A percentile compares a stretch with the other conserved stretches of the same genome.
Evolutionary conservation across 2,113 vertebrate genomes (phyloP).

Genomic region (Vanacampus margaritifer): DNA sequence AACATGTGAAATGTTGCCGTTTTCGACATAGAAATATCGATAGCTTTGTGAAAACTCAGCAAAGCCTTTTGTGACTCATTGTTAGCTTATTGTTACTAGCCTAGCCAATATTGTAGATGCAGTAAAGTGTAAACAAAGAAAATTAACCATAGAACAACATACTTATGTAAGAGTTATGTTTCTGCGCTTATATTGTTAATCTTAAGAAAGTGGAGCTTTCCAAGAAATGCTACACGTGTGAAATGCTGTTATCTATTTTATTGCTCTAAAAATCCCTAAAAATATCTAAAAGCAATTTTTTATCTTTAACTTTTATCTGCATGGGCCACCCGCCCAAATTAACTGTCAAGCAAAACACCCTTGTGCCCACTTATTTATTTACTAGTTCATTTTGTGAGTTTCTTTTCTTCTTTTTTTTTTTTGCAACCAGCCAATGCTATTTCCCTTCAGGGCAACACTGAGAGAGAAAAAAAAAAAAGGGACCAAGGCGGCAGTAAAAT

Average conservation of each 20-base stretch:
- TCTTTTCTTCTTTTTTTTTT: background rate
- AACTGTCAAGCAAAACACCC: conserved; percentile 17
- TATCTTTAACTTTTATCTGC: conserved; percentile 1
- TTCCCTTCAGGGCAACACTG: conserved; percentile 33
- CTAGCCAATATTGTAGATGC: too few species aligned
- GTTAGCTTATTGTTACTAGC: too few species aligned
- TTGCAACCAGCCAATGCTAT: conserved; percentile 26
- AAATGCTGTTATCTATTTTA: background rate
- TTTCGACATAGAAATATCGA: too few species aligned
- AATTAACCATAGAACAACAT: too few species aligned
- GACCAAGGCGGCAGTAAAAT: conserved; percentile 25
- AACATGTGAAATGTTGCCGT: too few species aligned
- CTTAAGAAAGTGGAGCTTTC: background rate
- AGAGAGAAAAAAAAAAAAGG: background rate
- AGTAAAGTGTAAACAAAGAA: too few species aligned
- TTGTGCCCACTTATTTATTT: conserved; percentile 42
- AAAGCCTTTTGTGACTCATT: too few species aligned
- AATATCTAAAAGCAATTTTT: background rate
- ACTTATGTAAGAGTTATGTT: background rate
- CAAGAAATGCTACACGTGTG: background rate
- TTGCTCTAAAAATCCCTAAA: background rate
- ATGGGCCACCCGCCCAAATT: conserved; percentile 3
- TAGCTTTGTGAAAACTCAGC: too few species aligned
- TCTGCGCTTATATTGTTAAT: background rate
- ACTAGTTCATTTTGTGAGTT: conserved; percentile 25